Conservation (phyloP, 2,888 invertebrate species). For the Megamerina dolium region DNA sequence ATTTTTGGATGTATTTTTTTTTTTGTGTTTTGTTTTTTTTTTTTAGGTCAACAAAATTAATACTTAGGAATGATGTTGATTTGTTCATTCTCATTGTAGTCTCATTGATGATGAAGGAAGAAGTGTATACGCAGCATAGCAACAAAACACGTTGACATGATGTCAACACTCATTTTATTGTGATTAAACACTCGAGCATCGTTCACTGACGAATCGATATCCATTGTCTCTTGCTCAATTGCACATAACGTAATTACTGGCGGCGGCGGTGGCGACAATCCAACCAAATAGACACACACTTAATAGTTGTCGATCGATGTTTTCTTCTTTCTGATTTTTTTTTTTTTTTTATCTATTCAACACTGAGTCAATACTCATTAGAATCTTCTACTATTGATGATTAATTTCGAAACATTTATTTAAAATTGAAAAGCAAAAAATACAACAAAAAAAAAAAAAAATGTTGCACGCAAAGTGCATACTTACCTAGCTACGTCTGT, state of each 20-base stretch:
- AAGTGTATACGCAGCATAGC: no score
- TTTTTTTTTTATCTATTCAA: no score
- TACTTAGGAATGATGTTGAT: background rate
- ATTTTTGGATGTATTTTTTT: background rate
- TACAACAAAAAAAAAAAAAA: slow-evolving; percentile 4
- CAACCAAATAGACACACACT: no score
- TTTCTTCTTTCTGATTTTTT: no score
- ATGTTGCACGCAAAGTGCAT: background rate
- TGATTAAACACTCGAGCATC: slow-evolving; percentile 11
- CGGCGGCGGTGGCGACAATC: slow-evolving; percentile 9
- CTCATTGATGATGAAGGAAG: no score
- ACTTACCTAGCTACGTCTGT: background rate
- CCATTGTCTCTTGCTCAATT: no score
- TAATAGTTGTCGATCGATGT: no score
- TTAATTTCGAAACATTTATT: slow-evolving; percentile 5
- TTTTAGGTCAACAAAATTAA: background rate
- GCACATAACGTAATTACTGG: no score
- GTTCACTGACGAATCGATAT: no score
- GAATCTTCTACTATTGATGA: slow-evolving; percentile 7
- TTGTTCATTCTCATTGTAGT: background rate
- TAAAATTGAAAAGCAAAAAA: background rate
- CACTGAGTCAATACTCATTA: slow-evolving; percentile 8
- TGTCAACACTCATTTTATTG: slow-evolving; percentile 13
- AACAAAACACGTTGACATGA: slow-evolving; percentile 13
- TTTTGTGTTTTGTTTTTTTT: no score